A percentile compares a stretch with the other conserved stretches of the same genome.
Evolutionary conservation across 1,140 invertebrate species (phyloP).

Genomic region (Spodoptera litura): DNA sequence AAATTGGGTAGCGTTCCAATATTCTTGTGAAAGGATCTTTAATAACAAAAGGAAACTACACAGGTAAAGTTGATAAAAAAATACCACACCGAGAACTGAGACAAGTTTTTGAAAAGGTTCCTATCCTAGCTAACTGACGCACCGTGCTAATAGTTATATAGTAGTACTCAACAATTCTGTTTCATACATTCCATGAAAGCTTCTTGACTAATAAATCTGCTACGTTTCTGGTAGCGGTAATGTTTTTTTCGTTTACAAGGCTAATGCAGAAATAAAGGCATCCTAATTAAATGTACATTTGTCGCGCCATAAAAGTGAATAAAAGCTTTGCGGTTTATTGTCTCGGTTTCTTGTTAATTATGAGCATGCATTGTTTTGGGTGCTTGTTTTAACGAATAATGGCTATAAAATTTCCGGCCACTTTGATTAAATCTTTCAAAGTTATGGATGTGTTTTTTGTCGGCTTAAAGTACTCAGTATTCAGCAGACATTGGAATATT

Average conservation of each 20-base stretch:
- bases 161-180: neutral
- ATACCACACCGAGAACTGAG: too few species aligned
- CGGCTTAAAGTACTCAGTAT: neutral
- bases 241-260: neutral
- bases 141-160: neutral
- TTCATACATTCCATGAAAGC: neutral
- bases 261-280: neutral
- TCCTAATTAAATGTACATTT: constrained; percentile 37
- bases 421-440: neutral
- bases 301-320: constrained; percentile 23
- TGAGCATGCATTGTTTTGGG: constrained; percentile 39
- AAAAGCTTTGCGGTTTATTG: constrained; percentile 14
- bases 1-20: too few species aligned
- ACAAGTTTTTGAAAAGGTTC: too few species aligned
- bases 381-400: constrained; percentile 23
- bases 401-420: neutral
- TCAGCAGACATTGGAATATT: too few species aligned
- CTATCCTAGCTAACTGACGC: neutral
- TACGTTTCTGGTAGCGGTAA: neutral
- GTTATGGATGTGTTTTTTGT: neutral
- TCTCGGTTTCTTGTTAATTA: constrained; percentile 35
- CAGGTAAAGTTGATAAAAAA: too few species aligned
- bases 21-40: too few species aligned
- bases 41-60: too few species aligned
- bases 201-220: neutral